Evolutionary conservation across 2,888 invertebrate species (phyloP).

Genomic region (Polydrusus cervinus): DNA sequence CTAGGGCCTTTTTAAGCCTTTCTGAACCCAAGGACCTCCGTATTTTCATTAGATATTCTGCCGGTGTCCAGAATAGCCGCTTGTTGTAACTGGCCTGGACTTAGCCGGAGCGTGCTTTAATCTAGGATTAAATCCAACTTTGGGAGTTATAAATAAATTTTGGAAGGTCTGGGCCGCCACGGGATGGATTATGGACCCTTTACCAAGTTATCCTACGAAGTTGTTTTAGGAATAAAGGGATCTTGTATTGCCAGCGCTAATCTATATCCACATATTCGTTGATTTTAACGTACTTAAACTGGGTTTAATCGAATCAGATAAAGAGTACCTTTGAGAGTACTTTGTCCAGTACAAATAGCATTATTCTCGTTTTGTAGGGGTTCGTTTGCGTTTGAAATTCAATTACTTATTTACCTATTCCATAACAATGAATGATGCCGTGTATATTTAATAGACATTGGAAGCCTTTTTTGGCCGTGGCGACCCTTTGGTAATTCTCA

Average conservation of each 20-base stretch:
- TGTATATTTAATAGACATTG: no score
- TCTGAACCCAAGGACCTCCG: constrained; percentile 20
- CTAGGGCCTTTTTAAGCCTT: constrained; percentile 1
- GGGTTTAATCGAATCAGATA: no score
- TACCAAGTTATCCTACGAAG: constrained; percentile 5
- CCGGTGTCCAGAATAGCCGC: constrained; percentile 28
- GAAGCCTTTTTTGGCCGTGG: no score
- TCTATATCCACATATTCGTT: background rate
- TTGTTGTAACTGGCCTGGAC: constrained; percentile 34
- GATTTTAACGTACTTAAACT: no score
- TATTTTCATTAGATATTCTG: constrained; percentile 43
- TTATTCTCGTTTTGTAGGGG: no score
- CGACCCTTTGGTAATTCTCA: no score
- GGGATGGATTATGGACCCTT: constrained; percentile 27
- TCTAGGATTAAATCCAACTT: constrained; percentile 37
- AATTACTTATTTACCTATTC: no score
- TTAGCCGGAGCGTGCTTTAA: constrained; percentile 33
- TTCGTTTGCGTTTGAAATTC: no score
- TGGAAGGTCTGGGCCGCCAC: constrained; percentile 20
- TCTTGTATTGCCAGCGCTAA: background rate
- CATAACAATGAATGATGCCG: no score
- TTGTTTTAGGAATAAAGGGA: constrained; percentile 18
- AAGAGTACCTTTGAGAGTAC: no score
- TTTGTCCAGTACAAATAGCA: no score
- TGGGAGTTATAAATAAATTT: constrained; percentile 38